These are phyloP conservation scores for Arctocebus calabarensis DNA, from an alignment of 2,797 vertebrate genomes.

Conservation along the genomic window DNA sequence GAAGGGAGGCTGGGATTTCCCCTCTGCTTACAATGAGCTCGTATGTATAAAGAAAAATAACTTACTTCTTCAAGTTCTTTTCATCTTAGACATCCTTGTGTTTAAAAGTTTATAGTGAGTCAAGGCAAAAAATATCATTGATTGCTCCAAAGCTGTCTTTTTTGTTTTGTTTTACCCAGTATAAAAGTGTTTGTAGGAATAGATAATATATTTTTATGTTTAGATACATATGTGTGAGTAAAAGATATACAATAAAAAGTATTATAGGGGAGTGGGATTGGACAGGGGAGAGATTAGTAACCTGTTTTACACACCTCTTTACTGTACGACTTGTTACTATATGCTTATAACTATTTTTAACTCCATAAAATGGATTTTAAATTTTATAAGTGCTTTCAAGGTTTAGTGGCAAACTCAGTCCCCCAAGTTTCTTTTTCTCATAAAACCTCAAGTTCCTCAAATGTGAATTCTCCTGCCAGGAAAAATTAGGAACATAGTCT, in stretches of 20 bases:
- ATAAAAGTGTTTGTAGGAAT: not conserved
- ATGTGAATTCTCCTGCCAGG: constrained; percentile 7
- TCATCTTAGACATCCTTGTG: not conserved
- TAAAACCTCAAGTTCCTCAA: constrained; percentile 31
- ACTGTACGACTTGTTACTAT: not conserved
- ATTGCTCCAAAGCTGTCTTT: not conserved
- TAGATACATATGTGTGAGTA: not conserved
- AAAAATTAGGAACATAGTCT: not conserved
- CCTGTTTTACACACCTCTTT: not conserved
- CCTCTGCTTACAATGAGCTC: not conserved
- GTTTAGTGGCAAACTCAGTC: not conserved
- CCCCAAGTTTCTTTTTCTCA: not conserved
- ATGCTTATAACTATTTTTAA: not conserved
- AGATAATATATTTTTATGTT: not conserved
- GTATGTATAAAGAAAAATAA: not conserved
- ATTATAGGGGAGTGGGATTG: not conserved
- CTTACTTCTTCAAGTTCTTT: not conserved
- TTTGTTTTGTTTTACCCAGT: not conserved
- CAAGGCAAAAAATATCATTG: not conserved
- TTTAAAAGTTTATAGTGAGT: not conserved
- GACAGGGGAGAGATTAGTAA: not conserved
- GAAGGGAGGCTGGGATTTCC: not conserved
- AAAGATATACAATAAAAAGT: not conserved
- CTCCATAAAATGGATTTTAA: constrained; percentile 50
- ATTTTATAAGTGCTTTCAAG: constrained; percentile 7